phyloP scores from a whole-genome alignment of 2,113 vertebrate species.

The Thinocorus orbignyianus region DNA sequence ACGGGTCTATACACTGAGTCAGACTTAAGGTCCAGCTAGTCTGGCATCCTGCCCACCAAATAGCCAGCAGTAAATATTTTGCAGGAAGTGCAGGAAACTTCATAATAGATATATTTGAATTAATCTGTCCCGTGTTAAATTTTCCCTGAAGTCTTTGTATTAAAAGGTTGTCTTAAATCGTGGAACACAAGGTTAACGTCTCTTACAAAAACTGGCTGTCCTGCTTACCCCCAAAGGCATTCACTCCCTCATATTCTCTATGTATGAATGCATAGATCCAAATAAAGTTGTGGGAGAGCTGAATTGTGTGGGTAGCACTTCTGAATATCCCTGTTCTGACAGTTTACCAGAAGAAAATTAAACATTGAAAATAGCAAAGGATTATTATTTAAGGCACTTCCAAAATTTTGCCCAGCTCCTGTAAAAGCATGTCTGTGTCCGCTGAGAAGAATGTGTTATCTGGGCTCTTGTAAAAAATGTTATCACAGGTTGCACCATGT shows the following conservation, averaged over 20 bases:
- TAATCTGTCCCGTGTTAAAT: not conserved
- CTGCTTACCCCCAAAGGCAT: not conserved
- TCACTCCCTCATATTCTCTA: not conserved
- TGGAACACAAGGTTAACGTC: not conserved
- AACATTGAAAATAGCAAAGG: not conserved
- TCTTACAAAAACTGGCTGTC: not conserved
- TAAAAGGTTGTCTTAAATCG: not conserved
- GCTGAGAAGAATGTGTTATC: not conserved
- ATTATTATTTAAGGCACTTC: not conserved
- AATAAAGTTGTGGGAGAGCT: not conserved
- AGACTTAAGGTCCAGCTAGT: not conserved
- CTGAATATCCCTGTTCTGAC: not conserved
- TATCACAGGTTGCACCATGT: not conserved
- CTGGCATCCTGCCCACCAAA: not conserved
- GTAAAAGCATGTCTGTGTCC: not conserved
- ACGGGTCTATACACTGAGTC: not conserved
- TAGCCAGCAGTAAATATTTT: not conserved
- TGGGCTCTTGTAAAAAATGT: not conserved
- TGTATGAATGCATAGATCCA: not conserved
- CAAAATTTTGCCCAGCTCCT: not conserved
- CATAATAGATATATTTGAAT: not conserved
- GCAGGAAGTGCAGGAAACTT: not conserved
- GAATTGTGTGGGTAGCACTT: not conserved
- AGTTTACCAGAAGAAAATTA: not conserved
- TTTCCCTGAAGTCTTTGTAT: not conserved